Percentiles rank a stretch among this genome's conserved stretches.
phyloP scores from a whole-genome alignment of 2,797 vertebrate genomes.

The Prionace glauca region DNA sequence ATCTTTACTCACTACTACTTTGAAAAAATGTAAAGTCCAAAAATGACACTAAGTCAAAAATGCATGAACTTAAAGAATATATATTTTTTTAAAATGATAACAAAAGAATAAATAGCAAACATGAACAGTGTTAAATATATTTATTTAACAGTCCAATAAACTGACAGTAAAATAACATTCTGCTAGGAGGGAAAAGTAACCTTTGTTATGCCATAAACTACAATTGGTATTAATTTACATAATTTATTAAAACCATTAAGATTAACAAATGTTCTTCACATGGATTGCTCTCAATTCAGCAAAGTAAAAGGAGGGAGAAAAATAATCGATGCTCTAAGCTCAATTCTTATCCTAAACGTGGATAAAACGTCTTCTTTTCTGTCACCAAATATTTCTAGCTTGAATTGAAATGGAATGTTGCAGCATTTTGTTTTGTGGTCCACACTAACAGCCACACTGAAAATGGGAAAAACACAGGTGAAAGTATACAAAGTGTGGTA shows the following conservation, averaged over 20 bases:
- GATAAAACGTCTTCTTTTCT: background rate
- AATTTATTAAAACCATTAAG: background rate
- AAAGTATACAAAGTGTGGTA: background rate
- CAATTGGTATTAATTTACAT: background rate
- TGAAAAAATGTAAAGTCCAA: background rate
- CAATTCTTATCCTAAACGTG: background rate
- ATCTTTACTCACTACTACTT: background rate
- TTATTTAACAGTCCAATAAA: constrained; percentile 11
- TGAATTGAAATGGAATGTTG: background rate
- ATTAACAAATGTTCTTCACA: background rate
- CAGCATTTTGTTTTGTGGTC: background rate
- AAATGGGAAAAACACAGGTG: background rate
- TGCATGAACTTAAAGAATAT: background rate
- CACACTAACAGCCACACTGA: background rate
- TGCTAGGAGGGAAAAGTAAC: background rate
- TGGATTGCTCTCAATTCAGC: background rate
- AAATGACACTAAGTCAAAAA: constrained; percentile 17
- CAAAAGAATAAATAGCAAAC: constrained; percentile 32
- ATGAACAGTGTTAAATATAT: constrained; percentile 25
- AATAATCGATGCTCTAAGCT: background rate
- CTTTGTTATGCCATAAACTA: background rate
- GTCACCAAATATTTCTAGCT: background rate
- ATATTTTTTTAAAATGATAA: background rate
- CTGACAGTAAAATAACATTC: constrained; percentile 1
- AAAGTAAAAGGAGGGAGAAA: background rate